Conservation (phyloP, 2,888 invertebrate species). For the Dolichopus griseipennis region DNA sequence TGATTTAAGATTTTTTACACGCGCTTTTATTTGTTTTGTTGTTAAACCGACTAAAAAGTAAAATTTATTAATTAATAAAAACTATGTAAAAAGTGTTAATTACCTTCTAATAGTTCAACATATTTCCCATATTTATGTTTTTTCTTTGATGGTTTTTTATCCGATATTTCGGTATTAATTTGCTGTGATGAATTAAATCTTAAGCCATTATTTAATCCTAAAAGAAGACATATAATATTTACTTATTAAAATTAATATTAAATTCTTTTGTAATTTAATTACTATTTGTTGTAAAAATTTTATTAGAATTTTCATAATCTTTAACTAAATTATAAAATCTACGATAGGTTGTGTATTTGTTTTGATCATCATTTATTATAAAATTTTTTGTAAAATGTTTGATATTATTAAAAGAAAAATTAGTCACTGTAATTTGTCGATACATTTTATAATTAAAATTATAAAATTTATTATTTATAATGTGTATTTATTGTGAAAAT, state of each 20-base stretch:
- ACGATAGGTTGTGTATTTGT: neutral
- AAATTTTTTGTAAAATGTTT: neutral
- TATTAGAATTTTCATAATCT: neutral
- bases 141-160: constrained; percentile 20
- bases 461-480: neutral
- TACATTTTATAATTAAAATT: neutral
- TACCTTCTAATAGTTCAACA: constrained; percentile 62
- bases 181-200: neutral
- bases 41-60: constrained; percentile 21
- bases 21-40: constrained; percentile 57
- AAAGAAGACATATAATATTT: neutral
- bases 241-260: neutral
- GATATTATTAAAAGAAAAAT: constrained; percentile 8
- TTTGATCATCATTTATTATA: constrained; percentile 7
- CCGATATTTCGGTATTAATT: neutral
- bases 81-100: no score
- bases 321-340: neutral
- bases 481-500: neutral
- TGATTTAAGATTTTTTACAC: constrained; percentile 57
- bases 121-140: constrained; percentile 50
- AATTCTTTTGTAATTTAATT: neutral
- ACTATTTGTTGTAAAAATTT: no score
- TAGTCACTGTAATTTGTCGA: neutral
- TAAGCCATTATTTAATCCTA: neutral
- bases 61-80: no score